Conservation (phyloP, 2,888 invertebrate species). For the Imbricaverruca yamaguchii region DNA sequence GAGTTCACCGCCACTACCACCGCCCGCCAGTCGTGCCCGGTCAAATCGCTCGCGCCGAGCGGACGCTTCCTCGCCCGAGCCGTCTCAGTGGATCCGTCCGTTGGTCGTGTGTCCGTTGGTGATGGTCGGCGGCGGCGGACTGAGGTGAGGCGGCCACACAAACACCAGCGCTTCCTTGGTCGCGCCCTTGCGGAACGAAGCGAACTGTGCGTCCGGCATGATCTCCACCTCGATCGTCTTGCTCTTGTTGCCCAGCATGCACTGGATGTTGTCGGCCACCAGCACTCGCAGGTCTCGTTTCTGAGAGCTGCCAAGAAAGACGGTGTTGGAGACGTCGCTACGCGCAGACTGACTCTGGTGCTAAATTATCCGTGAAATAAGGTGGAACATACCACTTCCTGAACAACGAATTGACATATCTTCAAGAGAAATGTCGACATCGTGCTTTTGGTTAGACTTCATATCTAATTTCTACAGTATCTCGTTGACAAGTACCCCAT, state of each 20-base stretch:
- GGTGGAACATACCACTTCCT: no score
- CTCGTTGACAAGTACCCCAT: no score
- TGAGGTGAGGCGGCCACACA: conserved; percentile 23
- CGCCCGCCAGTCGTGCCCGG: no score
- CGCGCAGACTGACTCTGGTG: no score
- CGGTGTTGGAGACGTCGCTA: no score
- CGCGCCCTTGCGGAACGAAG: conserved; percentile 31
- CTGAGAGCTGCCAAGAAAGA: conserved; percentile 34
- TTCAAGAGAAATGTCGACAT: no score
- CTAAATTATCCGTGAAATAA: no score
- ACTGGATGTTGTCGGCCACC: conserved; percentile 40
- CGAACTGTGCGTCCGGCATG: conserved; percentile 39
- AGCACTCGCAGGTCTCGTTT: conserved; percentile 40
- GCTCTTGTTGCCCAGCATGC: conserved; percentile 43
- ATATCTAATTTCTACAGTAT: no score
- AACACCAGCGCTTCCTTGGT: conserved; percentile 16
- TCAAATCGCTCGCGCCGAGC: no score
- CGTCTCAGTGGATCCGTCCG: background rate
- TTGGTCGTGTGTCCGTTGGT: background rate
- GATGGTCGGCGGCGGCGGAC: conserved; percentile 1
- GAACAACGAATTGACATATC: no score
- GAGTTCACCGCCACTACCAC: no score
- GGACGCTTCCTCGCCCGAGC: background rate
- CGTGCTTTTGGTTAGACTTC: no score
- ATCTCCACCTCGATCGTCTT: conserved; percentile 39